Base-by-base conservation (phyloP, 2,888 invertebrate genomes). In the Drosophila recens region DNA sequence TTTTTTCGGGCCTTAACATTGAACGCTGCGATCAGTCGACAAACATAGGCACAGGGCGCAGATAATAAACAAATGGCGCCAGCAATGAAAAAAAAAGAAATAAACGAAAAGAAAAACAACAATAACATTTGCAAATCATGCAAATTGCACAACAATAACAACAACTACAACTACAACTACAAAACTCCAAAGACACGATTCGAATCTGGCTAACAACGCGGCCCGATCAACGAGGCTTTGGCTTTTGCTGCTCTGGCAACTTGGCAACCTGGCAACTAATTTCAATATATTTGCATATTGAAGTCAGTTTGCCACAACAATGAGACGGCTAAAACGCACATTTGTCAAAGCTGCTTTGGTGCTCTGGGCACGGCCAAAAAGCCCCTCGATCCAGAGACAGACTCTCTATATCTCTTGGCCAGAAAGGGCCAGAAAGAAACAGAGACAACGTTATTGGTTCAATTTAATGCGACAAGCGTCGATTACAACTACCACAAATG, bases 201-300 rank as follows among this genome's bases (percentile, higher is more conserved):
- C 53, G 68, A 72, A 71, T 67, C 73, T 73, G 71, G 70, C 74
- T 61, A 72, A 72, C 67, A 78, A 49, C 57, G 45, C 53, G 66
- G 6, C 23, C 62, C 62, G 56, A 69, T 64, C 65, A 58, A 56
- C 64, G 59, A 65, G 49, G 23, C 23, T 23, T 56, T 66, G 62
- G 27, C 68, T 49, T 49, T 61, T 73, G 73, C 66, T 43, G 30
- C 30, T 30, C 30, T 77, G 80, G 59, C 49, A 68, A 67, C 54
- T 67, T 75, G 80, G 63, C 80, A 68, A 67, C 54, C 68, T 75
- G 80, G 63, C 80, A 69, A 87, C 89, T 83, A 78, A 88, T 89
- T 89, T 89, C 74, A 89, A 86, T 83, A 80, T 82, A 86, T 86
- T 86, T 89, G 85, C 85, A 86, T 86, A 88, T 86, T 71, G 72